Percentiles rank a stretch among this genome's conserved stretches.
phyloP scores from a whole-genome alignment of 2,113 vertebrate genomes.

The Thoracochromis brauschi region DNA sequence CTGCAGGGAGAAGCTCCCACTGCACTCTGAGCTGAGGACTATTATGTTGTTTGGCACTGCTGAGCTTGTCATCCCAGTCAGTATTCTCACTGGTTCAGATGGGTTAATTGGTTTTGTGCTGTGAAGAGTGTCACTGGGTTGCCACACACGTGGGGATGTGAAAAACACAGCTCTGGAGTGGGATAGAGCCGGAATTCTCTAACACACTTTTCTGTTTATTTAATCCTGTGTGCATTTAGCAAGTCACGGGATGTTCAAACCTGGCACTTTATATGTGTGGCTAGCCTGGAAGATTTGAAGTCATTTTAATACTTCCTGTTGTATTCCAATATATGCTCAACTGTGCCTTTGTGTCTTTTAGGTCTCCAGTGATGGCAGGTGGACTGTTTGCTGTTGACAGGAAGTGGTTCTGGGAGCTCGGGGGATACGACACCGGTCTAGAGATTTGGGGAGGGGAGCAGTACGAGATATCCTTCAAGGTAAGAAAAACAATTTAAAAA shows the following conservation, averaged over 20 bases:
- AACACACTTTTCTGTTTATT: not conserved
- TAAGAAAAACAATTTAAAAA: slow-evolving; percentile 38
- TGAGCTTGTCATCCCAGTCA: not conserved
- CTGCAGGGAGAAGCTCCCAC: not conserved
- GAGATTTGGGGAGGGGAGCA: slow-evolving; percentile 78
- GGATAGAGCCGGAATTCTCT: not conserved
- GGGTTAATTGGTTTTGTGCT: not conserved
- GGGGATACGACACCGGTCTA: slow-evolving; percentile 74
- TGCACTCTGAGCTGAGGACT: not conserved
- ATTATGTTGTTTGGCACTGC: not conserved
- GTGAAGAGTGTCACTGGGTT: not conserved
- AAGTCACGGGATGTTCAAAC: not conserved
- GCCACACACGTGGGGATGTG: not conserved
- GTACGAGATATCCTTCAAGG: slow-evolving; percentile 62
- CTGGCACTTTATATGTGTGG: not conserved
- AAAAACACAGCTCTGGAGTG: not conserved
- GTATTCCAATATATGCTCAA: not conserved
- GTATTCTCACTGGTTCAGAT: not conserved
- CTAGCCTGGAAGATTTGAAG: not conserved
- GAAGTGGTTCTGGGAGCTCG: slow-evolving; percentile 90
- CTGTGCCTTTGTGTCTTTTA: slow-evolving; percentile 54
- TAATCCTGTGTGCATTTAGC: not conserved
- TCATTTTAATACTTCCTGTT: not conserved
- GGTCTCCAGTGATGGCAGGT: slow-evolving; percentile 98
- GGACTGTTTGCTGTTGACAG: slow-evolving; percentile 94